Evolutionary conservation across 2,113 vertebrate species (phyloP), one percentile per base, ranked within the genome.

Genomic region (Syngnathus typhle): DNA sequence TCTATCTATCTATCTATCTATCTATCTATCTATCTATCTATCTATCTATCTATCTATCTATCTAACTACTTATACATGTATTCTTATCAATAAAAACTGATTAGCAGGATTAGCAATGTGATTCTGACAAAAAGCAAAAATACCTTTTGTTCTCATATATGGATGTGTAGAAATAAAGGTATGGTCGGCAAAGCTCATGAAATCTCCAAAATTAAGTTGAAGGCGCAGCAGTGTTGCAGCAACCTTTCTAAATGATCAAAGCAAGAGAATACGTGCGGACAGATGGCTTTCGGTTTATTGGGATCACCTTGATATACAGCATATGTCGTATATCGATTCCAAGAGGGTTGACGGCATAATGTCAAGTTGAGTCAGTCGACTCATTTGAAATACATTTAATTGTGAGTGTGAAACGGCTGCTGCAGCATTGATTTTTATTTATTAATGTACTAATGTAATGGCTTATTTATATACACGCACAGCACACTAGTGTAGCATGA

Each of bases 261-360:
- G 7, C 1, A 60, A 56, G 23, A 21, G 11, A 5, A 54, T 39
- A 32, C 3, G 4, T 4, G 51, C 9, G 32, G 43, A 51, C 23
- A 61, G 49, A 67, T n/a, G 3, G 43, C 7, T 62, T 52, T n/a
- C 39, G 5, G 10, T 3, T 66, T 36, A 67, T 15, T 55, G 41
- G 60, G 18, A 36, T 60, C 2, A 9, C 55, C 5, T 27, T 19
- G 37, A 18, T n/a, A 37, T 59, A 59, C 32, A 60, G 2, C 59
- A 59, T 60, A 43, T 60, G 55, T 23, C 32, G 54, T 36, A 23
- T 21, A 55, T 23, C 51, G 32, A 59, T 41, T 54, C 36, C 19
- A 19, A 60, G 66, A 68, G 23, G 55, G 58, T 59, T 68, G 16
- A 63, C 44, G 19, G 23, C n/a, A 43, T 54, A 72, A 71, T 46